Evolutionary conservation across 1,140 invertebrate species (phyloP), one percentile per base, ranked within the genome.

Genomic region (Drosophila busckii): DNA sequence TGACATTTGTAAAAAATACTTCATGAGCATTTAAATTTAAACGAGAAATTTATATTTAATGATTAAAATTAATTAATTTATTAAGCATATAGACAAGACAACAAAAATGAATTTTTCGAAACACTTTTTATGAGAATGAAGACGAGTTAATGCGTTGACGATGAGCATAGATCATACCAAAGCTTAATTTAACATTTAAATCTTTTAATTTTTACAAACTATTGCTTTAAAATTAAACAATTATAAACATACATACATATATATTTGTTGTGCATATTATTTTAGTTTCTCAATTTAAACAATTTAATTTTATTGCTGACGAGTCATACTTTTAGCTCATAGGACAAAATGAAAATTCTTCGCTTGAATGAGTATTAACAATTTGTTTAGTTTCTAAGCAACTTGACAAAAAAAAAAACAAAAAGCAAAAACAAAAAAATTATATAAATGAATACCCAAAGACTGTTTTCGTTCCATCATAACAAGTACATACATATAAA

Each of bases 401-500:
- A 26, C 52, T 68, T 75, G 6, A 69, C 71, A 65, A 64, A 50
- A 40, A 46, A 46, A 60, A 20, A 53, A 68, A 46, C 75, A 66
- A 55, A 54, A 65, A 62, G 64, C 48, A 75, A 48, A 71, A 80
- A 69, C 75, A 83, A 82, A n/a, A n/a, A 80, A 56, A 52, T 69
- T 69, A 73, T 50, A 80, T 65, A 83, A 84, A 86, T 76, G 70
- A 86, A 84, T 86, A 86, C 84, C 84, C 84, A 86, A 86, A 86
- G 84, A 86, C 84, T 86, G 84, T 86, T 86, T 86, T 86, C 84
- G 84, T 86, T 86, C 84, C 84, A 86, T 84, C 84, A 86, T 85
- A 83, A 84, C 70, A 78, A 71, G 58, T 80, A 76, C 65, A 83
- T 67, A 73, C 37, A 69, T 42, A 70, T 53, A 83, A 59, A 52